Evolutionary conservation across 2,888 invertebrate species (phyloP).

Genomic region (Rhagonycha lutea): DNA sequence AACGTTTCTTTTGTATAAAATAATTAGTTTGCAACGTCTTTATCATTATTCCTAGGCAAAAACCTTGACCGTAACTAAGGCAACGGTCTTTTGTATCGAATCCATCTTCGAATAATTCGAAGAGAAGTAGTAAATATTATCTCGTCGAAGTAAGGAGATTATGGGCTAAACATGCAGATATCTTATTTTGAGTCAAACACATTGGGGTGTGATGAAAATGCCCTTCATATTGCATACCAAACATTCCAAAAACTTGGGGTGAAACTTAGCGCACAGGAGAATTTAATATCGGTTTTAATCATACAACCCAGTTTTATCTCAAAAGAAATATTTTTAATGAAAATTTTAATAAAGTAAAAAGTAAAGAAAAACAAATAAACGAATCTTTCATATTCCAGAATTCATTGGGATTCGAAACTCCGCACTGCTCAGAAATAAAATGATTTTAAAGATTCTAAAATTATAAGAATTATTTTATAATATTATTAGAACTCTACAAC

Average conservation of each 20-base stretch:
- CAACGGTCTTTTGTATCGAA: conserved; percentile 20
- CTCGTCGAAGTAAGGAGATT: background rate
- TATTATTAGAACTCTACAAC: too few relatives aligned
- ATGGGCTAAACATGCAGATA: background rate
- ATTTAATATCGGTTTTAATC: background rate
- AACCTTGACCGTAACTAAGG: conserved; percentile 30
- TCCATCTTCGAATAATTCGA: conserved; percentile 5
- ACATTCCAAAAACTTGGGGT: background rate
- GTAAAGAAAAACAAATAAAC: too few relatives aligned
- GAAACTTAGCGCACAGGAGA: background rate
- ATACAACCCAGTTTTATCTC: background rate
- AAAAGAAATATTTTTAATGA: background rate
- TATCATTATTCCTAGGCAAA: conserved; percentile 7
- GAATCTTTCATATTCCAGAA: too few relatives aligned
- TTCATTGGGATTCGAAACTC: too few relatives aligned
- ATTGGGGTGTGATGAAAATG: background rate
- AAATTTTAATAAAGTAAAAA: background rate
- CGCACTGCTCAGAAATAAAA: too few relatives aligned
- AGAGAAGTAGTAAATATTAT: background rate
- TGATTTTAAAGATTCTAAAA: too few relatives aligned
- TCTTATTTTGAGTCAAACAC: too few relatives aligned
- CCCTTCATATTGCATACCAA: background rate
- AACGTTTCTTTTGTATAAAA: conserved; percentile 13
- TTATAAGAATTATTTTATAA: too few relatives aligned
- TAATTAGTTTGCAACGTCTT: conserved; percentile 15